Evolutionary conservation across 1,140 invertebrate species (phyloP), one percentile per base, ranked within the genome.

Genomic region (Cotesia chilonis): DNA sequence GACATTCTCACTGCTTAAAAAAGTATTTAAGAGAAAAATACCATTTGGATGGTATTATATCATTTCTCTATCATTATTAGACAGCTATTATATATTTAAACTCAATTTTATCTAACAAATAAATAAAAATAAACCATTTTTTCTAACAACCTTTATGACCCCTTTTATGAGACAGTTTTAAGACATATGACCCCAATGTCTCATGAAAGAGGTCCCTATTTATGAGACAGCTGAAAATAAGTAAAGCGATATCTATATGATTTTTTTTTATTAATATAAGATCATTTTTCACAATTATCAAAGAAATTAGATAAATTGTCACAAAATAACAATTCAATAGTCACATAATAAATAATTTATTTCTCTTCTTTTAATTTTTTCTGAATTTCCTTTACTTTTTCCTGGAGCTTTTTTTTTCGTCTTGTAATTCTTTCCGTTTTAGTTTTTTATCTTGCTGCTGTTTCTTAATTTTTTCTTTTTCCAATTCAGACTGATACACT

Each of bases 291-390:
- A 17, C 17, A 17, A 17, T 14, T 55, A 55, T 55, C 17, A 17
- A 17, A 17, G n/a, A 14, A 55, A 55, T 20, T 2, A 20, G 54
- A 6, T 20, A 14, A 55, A 12, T 55, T 1, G 17, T 17, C 0
- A 55, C 28, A 55, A 55, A 17, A 17, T 17, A 17, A 17, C 17
- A 17, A 17, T 17, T 17, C 17, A 17, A 17, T 17, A 17, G 17
- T 17, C 17, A 55, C 17, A 14, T 55, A 14, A 4, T 5, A n/a
- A 14, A 0, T 14, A 0, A 14, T 55, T 55, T 14, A 55, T 55
- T 55, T 55, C n/a, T 55, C 54, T 1, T 55, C n/a, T 55, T 55
- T 55, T 5, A 55, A 12, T 55, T 5, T 55, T 55, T 55, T 55
- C n/a, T 55, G 54, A 5, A 55, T 9, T 20, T 55, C 54, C 17